Evolutionary conservation across 2,797 vertebrate species (phyloP), one percentile per base, ranked within the genome.

Genomic region (Sorex maritimensis): DNA sequence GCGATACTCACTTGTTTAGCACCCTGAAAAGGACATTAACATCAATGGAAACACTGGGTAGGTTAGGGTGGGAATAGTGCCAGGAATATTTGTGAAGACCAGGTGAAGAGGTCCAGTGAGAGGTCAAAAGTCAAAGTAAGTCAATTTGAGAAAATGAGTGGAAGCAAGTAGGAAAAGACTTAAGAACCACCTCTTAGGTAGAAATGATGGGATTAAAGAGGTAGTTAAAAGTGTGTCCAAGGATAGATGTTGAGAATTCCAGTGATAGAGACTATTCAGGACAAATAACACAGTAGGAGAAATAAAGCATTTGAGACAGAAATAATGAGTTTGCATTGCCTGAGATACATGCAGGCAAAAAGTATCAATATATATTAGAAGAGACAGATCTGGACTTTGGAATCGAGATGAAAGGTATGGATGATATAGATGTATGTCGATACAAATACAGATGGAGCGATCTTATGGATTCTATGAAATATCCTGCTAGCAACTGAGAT

Each of bases 341-440:
- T 61, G 46, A 87, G 44, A 13, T 5, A 34, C 17, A 77, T 10
- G 5, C 46, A 24, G 12, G 55, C 10, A 65, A 69, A 38, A 14
- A 63, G 61, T 86, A 49, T 92, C 85, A 82, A 4, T 61, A 75
- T 71, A 6, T 69, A 55, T 72, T 68, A 67, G 26, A 85, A 90
- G 65, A 80, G 24, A 38, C 6, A 26, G 28, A 1, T 0, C 44
- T 77, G 44, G 28, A 72, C 58, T 23, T 61, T 69, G 28, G 34
- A 21, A 24, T 49, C 68, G 72, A 84, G 80, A 55, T 17, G 41
- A 21, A 24, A 19, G 19, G 34, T 78, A n/a, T 8, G 24, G 9
- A 34, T 28, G 23, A 63, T 30, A 30, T 11, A 38, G 14, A 63
- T 71, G 28, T 1, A 67, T 34, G 34, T 34, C 34, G 24, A 38